Evolutionary conservation across 2,888 invertebrate species (phyloP).

Genomic region (Drosophila ustulata): DNA sequence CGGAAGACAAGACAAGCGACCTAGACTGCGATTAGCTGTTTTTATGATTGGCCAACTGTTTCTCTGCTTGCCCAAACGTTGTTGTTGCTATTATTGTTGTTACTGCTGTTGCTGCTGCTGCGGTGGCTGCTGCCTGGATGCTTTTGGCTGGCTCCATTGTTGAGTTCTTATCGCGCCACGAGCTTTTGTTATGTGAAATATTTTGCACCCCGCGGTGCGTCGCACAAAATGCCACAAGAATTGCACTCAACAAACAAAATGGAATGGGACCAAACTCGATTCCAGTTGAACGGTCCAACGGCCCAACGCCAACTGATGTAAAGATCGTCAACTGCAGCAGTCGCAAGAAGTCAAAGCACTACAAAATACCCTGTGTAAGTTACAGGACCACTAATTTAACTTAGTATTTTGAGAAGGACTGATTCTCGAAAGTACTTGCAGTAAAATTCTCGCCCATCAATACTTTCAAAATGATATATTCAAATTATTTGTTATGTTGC

Average conservation of each 20-base stretch:
- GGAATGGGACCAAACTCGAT: conserved; percentile 24
- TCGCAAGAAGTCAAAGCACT: conserved; percentile 15
- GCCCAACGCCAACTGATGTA: conserved; percentile 53
- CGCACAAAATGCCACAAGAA: conserved; percentile 65
- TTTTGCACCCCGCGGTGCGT: conserved; percentile 69
- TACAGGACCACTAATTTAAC: too few species aligned
- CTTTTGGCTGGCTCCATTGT: conserved; percentile 55
- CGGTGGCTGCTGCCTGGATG: conserved; percentile 11
- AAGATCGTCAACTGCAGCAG: conserved; percentile 36
- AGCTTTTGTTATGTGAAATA: conserved; percentile 69
- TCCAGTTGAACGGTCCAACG: not conserved
- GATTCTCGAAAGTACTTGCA: too few species aligned
- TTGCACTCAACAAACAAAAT: conserved; percentile 46
- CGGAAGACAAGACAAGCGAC: conserved; percentile 29
- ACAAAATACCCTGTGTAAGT: not conserved
- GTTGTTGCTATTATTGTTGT: conserved; percentile 6
- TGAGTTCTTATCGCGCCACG: conserved; percentile 67
- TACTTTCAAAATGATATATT: too few species aligned
- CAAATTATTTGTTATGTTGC: too few species aligned
- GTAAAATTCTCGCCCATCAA: too few species aligned
- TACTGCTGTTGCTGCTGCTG: conserved; percentile 25
- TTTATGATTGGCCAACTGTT: conserved; percentile 56
- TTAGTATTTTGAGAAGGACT: too few species aligned
- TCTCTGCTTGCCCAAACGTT: conserved; percentile 13
- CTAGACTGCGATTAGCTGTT: conserved; percentile 55